Evolutionary conservation across 1,140 invertebrate species (phyloP).

Genomic region (Eriosoma lanigerum): DNA sequence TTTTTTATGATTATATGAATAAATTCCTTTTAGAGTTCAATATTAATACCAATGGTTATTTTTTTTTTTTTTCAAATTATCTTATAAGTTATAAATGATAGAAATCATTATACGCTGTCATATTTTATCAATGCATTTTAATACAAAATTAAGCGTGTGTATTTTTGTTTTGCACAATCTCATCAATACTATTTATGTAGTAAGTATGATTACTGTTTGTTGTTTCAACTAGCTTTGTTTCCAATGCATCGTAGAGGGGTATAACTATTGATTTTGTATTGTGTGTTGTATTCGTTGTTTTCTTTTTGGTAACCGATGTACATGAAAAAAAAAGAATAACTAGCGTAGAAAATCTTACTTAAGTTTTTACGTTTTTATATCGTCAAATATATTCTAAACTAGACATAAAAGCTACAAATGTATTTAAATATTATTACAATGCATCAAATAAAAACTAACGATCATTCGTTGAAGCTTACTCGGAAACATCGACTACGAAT

Average conservation of each 20-base stretch:
- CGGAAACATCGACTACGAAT: not conserved
- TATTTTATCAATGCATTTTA: too few relatives aligned
- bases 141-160: not conserved
- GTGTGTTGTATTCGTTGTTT: not conserved
- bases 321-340: not conserved
- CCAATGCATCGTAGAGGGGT: not conserved
- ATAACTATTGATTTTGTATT: slow-evolving; percentile 39
- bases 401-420: not conserved
- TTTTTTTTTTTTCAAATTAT: too few relatives aligned
- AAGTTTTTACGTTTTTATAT: not conserved
- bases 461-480: not conserved
- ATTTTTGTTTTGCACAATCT: not conserved
- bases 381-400: not conserved
- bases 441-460: not conserved
- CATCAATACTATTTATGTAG: not conserved
- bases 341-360: not conserved
- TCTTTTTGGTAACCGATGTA: not conserved
- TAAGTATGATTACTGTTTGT: slow-evolving; percentile 11
- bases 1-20: too few relatives aligned
- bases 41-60: too few relatives aligned
- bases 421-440: not conserved
- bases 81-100: too few relatives aligned
- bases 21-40: too few relatives aligned
- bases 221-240: slow-evolving; percentile 16
- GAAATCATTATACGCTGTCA: too few relatives aligned